Evolutionary conservation across 2,113 vertebrate species (phyloP), one percentile per base, ranked within the genome.

Genomic region (Scalopus aquaticus): DNA sequence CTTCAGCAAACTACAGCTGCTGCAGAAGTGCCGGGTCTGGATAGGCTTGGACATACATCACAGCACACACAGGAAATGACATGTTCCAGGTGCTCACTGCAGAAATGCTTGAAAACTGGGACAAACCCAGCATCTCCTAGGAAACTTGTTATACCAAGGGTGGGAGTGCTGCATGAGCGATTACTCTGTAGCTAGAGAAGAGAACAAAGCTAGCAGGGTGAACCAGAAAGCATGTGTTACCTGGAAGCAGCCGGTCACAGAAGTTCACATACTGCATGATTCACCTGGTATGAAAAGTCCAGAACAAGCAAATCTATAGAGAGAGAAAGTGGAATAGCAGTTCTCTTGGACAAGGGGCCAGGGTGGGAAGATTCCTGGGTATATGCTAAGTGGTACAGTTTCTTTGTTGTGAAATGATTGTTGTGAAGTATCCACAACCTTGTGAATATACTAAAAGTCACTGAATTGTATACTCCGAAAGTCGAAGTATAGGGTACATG

Each of bases 1-100:
- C 39, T 65, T 56, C 46, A 80, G 30, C 22, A 76, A 94, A 72
- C 69, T 17, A 54, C 10, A 62, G 15, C 56, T 90, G 28, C 44
- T 92, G 35, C 58, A 74, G 56, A 92, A 86, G 20, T n/a, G 49
- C 11, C 42, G 62, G 20, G 37, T 93, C 79, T 82, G 64, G 44
- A 39, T 73, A 92, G 32, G 28, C 19, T 39, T 26, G 13, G 8
- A 24, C 3, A 8, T 39, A 62, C 32, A 24, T 30, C 26, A 37
- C 37, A 88, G 39, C 35, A 82, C 69, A 62, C 26, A 39, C 2
- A 42, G 56, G 56, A 70, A 90, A 37, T 46, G 30, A 51, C 65
- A 67, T 16, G 9, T 42, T 88, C 22, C 69, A 51, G 62, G 37
- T 56, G 30, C 32, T 86, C 19, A 16, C n/a, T 39, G 10, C 22